Conservation (phyloP, 2,888 invertebrate species). For the Itoplectis maculator region DNA sequence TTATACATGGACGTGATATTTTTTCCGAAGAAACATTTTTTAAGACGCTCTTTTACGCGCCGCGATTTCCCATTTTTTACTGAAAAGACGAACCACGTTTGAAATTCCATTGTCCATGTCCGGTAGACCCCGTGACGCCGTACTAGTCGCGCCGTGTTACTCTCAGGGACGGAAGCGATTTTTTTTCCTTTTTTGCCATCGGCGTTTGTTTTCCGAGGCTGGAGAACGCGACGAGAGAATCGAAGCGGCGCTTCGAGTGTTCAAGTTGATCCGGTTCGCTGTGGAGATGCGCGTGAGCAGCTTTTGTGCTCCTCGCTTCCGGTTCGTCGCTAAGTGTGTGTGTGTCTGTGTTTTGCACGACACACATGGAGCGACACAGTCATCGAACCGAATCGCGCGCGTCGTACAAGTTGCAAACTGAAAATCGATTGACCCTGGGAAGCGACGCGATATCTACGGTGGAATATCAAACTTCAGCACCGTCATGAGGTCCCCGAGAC, state of each 20-base stretch:
- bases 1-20: too few relatives aligned
- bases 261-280: conserved; percentile 36
- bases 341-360: neutral
- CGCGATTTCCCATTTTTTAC: too few relatives aligned
- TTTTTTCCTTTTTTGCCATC: conserved; percentile 15
- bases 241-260: conserved; percentile 40
- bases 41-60: too few relatives aligned
- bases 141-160: conserved; percentile 2
- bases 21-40: too few relatives aligned
- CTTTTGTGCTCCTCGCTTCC: conserved; percentile 37
- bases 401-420: neutral
- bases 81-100: too few relatives aligned
- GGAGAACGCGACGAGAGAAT: conserved; percentile 4
- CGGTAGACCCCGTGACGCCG: conserved; percentile 43
- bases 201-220: neutral
- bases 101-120: conserved; percentile 21
- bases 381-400: conserved; percentile 22
- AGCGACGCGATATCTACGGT: neutral
- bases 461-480: conserved; percentile 11
- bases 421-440: conserved; percentile 50
- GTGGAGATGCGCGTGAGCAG: neutral
- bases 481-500: conserved; percentile 2
- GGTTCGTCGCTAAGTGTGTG: too few relatives aligned
- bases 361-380: conserved; percentile 21
- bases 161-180: conserved; percentile 13